phyloP scores from a whole-genome alignment of 1,140 invertebrate species.

The Acyrthosiphon pisum region DNA sequence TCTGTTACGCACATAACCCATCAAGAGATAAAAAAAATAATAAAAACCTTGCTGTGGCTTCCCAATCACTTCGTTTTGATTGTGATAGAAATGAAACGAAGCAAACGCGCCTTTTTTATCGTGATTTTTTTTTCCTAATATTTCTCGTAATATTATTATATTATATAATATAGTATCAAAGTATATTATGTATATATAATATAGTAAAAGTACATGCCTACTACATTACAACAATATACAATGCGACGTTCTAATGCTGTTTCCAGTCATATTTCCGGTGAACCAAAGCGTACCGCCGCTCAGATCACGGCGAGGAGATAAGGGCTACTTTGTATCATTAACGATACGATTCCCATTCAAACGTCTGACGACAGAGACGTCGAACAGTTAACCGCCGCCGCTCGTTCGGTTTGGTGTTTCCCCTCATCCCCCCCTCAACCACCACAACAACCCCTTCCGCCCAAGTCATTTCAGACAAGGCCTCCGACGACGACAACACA shows the following conservation, averaged over 20 bases:
- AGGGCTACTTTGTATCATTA: conserved; percentile 17
- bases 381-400: not conserved
- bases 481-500: not conserved
- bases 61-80: not conserved
- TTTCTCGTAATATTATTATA: not conserved
- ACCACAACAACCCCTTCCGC: not conserved
- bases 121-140: not conserved
- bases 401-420: not conserved
- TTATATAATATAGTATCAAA: not conserved
- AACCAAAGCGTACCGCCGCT: not conserved
- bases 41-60: not conserved
- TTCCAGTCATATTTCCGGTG: conserved; percentile 28
- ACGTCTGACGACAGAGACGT: conserved; percentile 5
- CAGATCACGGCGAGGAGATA: not conserved
- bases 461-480: not conserved
- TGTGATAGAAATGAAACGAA: not conserved
- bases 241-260: not conserved
- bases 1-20: not conserved
- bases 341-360: conserved; percentile 13
- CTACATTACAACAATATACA: not conserved
- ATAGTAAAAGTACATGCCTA: not conserved
- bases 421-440: rapidly evolving
- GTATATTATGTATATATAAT: not conserved
- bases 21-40: not conserved
- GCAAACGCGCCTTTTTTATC: not conserved